Evolutionary conservation across 2,113 vertebrate genomes (phyloP), one percentile per base, ranked within the genome.

Genomic region (Oceanites oceanicus): DNA sequence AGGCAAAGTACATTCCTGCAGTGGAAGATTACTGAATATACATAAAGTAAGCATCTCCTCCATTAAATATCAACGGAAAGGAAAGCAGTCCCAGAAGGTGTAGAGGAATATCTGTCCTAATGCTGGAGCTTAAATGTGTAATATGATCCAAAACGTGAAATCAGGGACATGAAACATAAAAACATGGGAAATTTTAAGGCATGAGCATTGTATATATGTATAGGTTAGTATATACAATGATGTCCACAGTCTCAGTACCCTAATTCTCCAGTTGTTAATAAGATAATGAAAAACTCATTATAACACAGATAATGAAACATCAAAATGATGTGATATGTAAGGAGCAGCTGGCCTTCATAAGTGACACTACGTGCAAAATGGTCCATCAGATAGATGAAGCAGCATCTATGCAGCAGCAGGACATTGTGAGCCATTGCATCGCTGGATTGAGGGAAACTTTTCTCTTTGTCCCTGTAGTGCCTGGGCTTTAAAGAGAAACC

Each of bases 351-450:
- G 47, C 12, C 22, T 58, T 67, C 44, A 68, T 21, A 49, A 73
- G 61, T 12, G 26, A 36, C 16, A 26, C 9, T 44, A 7, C 5
- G 2, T 44, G n/a, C 38, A 38, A 38, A 61, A 30, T 9, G 13
- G 15, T 26, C 63, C 26, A 25, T 59, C 26, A 25, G 18, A 23
- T 15, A 12, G 1, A 6, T 65, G 50, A 71, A 59, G 34, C 15
- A 19, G 4, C 26, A 49, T 8, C 38, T 10, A 11, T 47, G 29
- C 21, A 6, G 15, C 8, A n/a, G n/a, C 49, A 80, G 44, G 12
- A 74, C 36, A 8, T 8, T 5, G 12, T 16, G 62, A 74, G 8
- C 5, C 15, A 12, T 27, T 0, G 6, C 40, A 15, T 10, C 0
- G 1, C 15, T 13, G 22, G 8, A 13, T 1, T 26, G 50, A 36